phyloP scores from a whole-genome alignment of 2,113 vertebrate species.

The Microcebus tavaratra region DNA sequence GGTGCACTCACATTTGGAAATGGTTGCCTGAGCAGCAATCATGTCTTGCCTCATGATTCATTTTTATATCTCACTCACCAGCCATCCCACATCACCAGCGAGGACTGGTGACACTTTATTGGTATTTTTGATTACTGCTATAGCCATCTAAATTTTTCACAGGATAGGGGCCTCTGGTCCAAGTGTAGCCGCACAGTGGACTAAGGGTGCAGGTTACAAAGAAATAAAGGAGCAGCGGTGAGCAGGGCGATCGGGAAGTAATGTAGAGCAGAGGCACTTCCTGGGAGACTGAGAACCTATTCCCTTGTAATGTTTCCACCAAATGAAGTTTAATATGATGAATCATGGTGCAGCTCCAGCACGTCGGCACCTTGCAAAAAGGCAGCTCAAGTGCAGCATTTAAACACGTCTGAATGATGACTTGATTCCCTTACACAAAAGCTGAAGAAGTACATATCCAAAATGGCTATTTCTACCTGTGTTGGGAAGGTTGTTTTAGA shows the following conservation, averaged over 20 bases:
- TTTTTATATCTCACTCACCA: slow-evolving; percentile 89
- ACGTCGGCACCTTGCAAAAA: slow-evolving; percentile 77
- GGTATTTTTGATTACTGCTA: slow-evolving; percentile 89
- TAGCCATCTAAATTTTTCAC: slow-evolving; percentile 89
- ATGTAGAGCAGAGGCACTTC: slow-evolving; percentile 82
- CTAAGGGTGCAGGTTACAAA: slow-evolving; percentile 77
- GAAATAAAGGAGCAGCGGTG: slow-evolving; percentile 83
- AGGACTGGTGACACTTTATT: slow-evolving; percentile 88
- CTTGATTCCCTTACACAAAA: slow-evolving; percentile 53
- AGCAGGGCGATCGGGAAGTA: slow-evolving; percentile 79
- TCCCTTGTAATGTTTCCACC: slow-evolving; percentile 84
- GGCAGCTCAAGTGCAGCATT: slow-evolving; percentile 77
- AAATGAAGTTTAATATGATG: slow-evolving; percentile 88
- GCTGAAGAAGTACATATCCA: background rate
- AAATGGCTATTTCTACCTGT: background rate
- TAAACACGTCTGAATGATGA: slow-evolving; percentile 69
- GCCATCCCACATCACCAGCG: slow-evolving; percentile 86
- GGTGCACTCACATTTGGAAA: slow-evolving; percentile 83
- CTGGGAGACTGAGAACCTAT: slow-evolving; percentile 83
- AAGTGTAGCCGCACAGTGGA: slow-evolving; percentile 76
- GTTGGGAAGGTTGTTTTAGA: background rate
- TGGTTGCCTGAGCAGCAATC: slow-evolving; percentile 85
- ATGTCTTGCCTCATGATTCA: slow-evolving; percentile 88
- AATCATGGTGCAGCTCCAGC: slow-evolving; percentile 79
- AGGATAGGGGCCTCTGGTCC: slow-evolving; percentile 84